Evolutionary conservation across 2,113 vertebrate species (phyloP).

Genomic region (Meriones unguiculatus): DNA sequence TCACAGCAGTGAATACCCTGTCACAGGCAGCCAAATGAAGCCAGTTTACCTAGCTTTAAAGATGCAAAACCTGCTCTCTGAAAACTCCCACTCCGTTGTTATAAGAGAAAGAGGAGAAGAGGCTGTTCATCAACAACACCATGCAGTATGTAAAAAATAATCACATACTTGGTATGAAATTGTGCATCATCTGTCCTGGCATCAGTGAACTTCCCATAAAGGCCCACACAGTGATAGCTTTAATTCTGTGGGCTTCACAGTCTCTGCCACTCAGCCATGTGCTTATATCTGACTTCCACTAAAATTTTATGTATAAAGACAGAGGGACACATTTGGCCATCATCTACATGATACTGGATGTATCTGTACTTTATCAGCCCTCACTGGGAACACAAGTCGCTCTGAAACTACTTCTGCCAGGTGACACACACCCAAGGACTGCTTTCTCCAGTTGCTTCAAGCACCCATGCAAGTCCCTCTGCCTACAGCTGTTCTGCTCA

Average conservation of each 20-base stretch:
- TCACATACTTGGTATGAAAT: neutral
- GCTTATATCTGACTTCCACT: neutral
- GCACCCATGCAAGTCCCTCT: neutral
- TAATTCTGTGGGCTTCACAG: neutral
- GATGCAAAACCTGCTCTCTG: neutral
- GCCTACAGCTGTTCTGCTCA: neutral
- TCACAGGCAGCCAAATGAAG: neutral
- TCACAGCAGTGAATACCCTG: neutral
- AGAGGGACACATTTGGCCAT: neutral
- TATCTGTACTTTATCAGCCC: conserved; percentile 50
- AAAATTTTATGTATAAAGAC: neutral
- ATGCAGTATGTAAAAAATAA: neutral
- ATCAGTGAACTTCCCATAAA: neutral
- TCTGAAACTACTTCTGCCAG: neutral
- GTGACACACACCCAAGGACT: conserved; percentile 56
- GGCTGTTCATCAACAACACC: no score
- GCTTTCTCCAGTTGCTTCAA: conserved; percentile 45
- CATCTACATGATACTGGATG: neutral
- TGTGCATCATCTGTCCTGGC: neutral
- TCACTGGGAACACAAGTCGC: neutral
- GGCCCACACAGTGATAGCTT: neutral
- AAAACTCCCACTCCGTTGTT: neutral
- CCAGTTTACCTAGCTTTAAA: neutral
- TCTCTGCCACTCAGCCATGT: neutral
- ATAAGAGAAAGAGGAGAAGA: neutral